Conservation (phyloP, 2,888 invertebrate genomes). For the Drosophila hamatofila region DNA sequence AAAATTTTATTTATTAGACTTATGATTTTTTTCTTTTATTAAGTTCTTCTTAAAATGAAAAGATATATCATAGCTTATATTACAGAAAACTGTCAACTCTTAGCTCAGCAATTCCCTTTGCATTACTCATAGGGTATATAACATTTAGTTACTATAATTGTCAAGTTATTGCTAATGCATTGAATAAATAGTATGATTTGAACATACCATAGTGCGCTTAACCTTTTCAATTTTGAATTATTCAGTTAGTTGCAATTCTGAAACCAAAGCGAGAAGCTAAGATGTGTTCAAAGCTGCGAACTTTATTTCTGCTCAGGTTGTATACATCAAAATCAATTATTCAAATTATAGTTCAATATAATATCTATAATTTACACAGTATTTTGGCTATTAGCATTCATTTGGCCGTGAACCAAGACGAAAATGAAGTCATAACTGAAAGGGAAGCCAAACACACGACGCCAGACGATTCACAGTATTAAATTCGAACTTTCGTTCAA, state of each 20-base stretch:
- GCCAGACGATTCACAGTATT: constrained; percentile 20
- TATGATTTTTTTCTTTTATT: too few species aligned
- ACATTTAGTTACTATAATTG: background rate
- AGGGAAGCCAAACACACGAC: constrained; percentile 27
- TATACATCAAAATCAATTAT: background rate
- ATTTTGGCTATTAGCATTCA: constrained; percentile 17
- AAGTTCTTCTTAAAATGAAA: background rate
- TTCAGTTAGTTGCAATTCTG: constrained; percentile 9
- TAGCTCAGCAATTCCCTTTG: background rate
- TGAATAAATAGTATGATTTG: background rate
- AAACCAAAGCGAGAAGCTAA: background rate
- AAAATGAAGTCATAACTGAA: constrained; percentile 41
- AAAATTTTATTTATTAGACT: too few species aligned
- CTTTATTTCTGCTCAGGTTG: constrained; percentile 25
- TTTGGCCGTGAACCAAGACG: constrained; percentile 24
- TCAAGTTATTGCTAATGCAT: constrained; percentile 2
- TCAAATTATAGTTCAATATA: background rate
- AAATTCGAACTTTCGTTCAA: background rate
- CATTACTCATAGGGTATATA: background rate
- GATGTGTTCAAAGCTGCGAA: constrained; percentile 26
- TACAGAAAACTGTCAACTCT: background rate
- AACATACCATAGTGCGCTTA: too few species aligned
- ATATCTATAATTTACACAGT: constrained; percentile 16
- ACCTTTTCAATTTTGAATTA: background rate
- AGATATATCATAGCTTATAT: background rate